Base-by-base conservation (phyloP, 2,113 vertebrate genomes). In the Cyrtonyx montezumae region DNA sequence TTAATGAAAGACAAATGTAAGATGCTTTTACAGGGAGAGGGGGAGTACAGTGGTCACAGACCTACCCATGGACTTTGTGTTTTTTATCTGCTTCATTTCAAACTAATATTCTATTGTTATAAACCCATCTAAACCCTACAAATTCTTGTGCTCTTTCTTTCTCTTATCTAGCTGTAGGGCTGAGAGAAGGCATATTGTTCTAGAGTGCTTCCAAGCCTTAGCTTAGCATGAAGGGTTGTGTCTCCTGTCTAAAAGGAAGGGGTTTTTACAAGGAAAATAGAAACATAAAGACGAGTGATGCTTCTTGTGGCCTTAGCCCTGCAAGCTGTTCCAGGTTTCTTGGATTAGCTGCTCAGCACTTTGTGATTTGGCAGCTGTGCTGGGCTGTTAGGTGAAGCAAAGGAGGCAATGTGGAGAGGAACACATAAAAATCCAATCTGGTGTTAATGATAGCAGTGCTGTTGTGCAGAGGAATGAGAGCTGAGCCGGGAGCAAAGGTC, bases 211-310 rank as follows among this genome's bases (percentile, higher is more conserved):
- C 46, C 53, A 30, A 59, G 63, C 19, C 4, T 25, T 25, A 43
- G 17, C 20, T 3, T 18, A 4, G 9, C 3, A 4, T 5, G 16
- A 5, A 56, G 30, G 51, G 23, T 22, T 0, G 1, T 40, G 23
- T 11, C 19, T 59, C 22, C n/a, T 73, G 20, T 37, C 51, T 16
- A 16, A 53, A 26, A 53, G 51, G 28, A 53, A 53, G 4, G 3
- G 61, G 14, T 32, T 55, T 11, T 26, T 46, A 7, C 6, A 26
- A 6, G 53, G 46, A 22, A 3, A 42, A 34, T 21, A 28, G 34
- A 32, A 13, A 30, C 2, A 4, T 18, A 8, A 42, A 40, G 11
- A 13, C 28, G 51, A 15, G 51, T 26, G 16, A 53, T 53, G 10
- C 26, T 36, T 79, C 32, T 34, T 32, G n/a, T 4, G 19, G 23